A percentile compares a stretch with the other conserved stretches of the same genome.
Evolutionary conservation across 2,888 invertebrate genomes (phyloP).

Genomic region (Achlya flavicornis): DNA sequence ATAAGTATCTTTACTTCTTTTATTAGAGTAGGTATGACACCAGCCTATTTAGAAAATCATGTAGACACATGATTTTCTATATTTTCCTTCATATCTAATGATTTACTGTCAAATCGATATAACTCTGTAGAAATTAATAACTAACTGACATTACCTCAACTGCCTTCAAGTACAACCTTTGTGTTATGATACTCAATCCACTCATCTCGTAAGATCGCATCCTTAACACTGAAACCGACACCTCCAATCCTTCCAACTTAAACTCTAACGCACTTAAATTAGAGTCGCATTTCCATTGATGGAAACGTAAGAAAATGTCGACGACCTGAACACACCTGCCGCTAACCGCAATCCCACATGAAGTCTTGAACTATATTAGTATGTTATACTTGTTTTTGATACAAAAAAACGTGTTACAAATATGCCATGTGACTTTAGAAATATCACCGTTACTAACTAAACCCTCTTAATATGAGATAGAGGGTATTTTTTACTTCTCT

Average conservation of each 20-base stretch:
- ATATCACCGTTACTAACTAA: neutral
- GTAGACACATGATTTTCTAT: too few species aligned
- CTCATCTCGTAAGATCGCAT: conserved; percentile 36
- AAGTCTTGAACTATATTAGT: conserved; percentile 44
- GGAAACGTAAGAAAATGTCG: conserved; percentile 54
- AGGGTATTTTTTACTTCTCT: neutral
- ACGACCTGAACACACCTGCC: conserved; percentile 69
- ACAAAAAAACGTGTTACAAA: conserved; percentile 29
- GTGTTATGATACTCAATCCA: conserved; percentile 46
- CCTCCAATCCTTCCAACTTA: conserved; percentile 17
- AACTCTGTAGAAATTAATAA: neutral
- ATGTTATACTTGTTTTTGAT: conserved; percentile 42
- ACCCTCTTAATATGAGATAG: neutral
- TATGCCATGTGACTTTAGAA: conserved; percentile 23
- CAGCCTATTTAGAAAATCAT: too few species aligned
- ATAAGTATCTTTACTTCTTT: too few species aligned
- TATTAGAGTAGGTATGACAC: too few species aligned
- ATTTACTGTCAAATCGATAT: too few species aligned
- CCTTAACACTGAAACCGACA: conserved; percentile 39
- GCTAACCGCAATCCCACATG: conserved; percentile 59
- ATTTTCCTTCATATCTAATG: too few species aligned
- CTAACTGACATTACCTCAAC: conserved; percentile 2
- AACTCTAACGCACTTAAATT: conserved; percentile 8
- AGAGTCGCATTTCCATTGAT: conserved; percentile 28
- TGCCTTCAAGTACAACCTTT: neutral